Conservation (phyloP, 2,113 vertebrate genomes). For the Mormoops blainvillei region DNA sequence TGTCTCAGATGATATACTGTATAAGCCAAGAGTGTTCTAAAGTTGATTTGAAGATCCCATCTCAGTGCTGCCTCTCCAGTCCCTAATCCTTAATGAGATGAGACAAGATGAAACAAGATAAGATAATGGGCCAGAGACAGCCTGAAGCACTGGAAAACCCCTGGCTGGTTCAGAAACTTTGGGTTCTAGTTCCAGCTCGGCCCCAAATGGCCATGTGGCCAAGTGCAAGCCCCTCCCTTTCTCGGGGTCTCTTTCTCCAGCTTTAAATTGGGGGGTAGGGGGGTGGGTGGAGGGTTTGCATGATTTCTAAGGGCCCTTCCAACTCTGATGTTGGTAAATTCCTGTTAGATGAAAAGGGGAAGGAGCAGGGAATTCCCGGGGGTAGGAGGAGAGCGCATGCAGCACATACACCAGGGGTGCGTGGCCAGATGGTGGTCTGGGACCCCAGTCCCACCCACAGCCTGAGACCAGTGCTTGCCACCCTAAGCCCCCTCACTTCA, state of each 20-base stretch:
- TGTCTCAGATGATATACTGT: neutral
- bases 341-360: neutral
- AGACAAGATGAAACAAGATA: conserved; percentile 16
- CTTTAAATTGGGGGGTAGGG: neutral
- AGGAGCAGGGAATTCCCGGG: neutral
- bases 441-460: neutral
- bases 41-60: neutral
- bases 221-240: neutral
- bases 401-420: neutral
- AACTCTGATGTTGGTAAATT: neutral
- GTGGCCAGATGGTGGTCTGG: neutral
- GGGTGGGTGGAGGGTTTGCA: too few relatives aligned
- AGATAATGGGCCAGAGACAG: neutral
- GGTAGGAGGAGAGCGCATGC: neutral
- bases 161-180: neutral
- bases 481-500: neutral
- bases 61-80: neutral
- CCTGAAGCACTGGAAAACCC: neutral
- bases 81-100: neutral
- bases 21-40: neutral
- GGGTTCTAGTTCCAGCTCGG: neutral
- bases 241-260: neutral
- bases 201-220: neutral
- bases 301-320: neutral
- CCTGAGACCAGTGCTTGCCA: neutral